Evolutionary conservation across 2,113 vertebrate genomes (phyloP).

Genomic region (Martes martes): DNA sequence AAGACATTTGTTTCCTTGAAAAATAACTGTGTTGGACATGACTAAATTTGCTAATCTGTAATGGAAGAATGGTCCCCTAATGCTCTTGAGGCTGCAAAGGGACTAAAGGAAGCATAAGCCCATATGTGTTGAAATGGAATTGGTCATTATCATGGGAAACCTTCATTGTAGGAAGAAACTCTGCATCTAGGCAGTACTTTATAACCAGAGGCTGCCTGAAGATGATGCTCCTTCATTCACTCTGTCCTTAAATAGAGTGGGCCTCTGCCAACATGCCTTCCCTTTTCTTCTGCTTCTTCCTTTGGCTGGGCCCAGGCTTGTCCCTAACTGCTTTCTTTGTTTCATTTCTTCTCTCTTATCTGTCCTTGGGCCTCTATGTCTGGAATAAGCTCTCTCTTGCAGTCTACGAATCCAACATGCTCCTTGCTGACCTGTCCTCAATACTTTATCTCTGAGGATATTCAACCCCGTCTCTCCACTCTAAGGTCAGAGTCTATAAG

Average conservation of each 20-base stretch:
- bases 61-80: background rate
- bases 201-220: background rate
- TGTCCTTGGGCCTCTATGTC: background rate
- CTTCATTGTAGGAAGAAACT: background rate
- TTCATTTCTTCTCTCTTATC: background rate
- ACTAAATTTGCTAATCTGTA: slow-evolving; percentile 6
- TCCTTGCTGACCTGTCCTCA: background rate
- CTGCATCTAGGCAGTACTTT: background rate
- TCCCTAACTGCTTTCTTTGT: slow-evolving; percentile 28
- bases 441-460: background rate
- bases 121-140: background rate
- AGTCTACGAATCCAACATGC: background rate
- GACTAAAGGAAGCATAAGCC: background rate
- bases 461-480: background rate
- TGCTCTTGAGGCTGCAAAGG: background rate
- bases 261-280: background rate
- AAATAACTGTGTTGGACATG: background rate
- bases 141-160: background rate
- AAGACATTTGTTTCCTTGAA: slow-evolving; percentile 14
- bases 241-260: background rate
- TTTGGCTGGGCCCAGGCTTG: background rate
- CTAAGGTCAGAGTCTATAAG: background rate
- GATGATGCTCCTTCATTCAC: background rate
- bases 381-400: background rate
- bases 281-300: background rate